Evolutionary conservation across 2,797 vertebrate genomes (phyloP).

Genomic region (Myiotriccus ornatus): DNA sequence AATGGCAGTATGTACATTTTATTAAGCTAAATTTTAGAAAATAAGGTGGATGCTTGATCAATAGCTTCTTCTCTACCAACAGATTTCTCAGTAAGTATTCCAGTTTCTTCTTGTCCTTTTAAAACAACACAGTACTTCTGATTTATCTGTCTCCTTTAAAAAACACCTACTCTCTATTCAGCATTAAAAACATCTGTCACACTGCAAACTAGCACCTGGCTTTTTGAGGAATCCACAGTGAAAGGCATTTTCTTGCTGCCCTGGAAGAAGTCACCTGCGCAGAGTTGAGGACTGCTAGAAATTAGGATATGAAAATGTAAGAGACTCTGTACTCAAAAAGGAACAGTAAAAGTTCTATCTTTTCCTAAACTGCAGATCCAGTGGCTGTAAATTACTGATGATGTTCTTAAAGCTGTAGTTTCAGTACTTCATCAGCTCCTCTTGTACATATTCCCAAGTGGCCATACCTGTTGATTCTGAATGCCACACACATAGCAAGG

Average conservation of each 20-base stretch:
- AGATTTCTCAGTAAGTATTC: neutral
- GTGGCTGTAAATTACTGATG: neutral
- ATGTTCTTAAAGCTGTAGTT: neutral
- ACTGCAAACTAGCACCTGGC: neutral
- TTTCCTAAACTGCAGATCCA: neutral
- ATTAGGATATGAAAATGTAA: neutral
- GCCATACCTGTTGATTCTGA: neutral
- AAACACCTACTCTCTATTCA: neutral
- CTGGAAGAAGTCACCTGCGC: neutral
- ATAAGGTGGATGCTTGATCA: neutral
- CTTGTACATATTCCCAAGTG: rapidly evolving
- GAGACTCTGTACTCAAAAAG: neutral
- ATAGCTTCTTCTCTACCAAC: neutral
- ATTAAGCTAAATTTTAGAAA: neutral
- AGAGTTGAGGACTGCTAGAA: neutral
- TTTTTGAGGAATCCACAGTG: neutral
- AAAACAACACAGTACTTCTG: neutral
- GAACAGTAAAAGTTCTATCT: neutral
- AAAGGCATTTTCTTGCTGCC: neutral
- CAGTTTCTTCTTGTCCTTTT: neutral
- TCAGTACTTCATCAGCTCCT: neutral
- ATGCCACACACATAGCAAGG: neutral
- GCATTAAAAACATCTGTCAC: neutral
- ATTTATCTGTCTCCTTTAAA: neutral
- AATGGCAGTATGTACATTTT: neutral